phyloP scores from a whole-genome alignment of 2,797 vertebrate genomes.

The Pelochelys cantorii region DNA sequence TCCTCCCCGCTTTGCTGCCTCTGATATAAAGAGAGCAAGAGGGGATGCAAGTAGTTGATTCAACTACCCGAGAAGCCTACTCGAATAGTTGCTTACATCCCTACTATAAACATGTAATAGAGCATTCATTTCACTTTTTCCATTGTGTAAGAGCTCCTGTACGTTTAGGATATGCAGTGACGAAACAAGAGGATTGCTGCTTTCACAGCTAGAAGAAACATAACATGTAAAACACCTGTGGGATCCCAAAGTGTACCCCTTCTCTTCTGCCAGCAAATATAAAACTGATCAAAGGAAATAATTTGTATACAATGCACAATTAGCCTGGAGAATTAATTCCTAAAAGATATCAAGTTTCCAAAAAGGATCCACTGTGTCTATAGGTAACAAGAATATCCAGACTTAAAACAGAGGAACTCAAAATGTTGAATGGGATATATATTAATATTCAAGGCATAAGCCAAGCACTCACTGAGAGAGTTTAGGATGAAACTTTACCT shows the following conservation, averaged over 20 bases:
- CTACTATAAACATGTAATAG: not conserved
- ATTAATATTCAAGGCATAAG: not conserved
- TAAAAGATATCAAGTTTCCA: not conserved
- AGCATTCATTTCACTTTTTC: not conserved
- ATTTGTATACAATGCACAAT: not conserved
- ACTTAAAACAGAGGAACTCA: not conserved
- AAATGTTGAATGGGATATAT: not conserved
- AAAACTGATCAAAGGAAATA: not conserved
- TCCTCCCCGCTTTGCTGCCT: too few species aligned
- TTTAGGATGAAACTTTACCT: not conserved
- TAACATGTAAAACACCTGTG: fast-evolving
- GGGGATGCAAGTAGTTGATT: too few species aligned
- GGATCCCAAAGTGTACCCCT: not conserved
- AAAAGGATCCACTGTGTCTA: not conserved
- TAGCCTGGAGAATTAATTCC: not conserved
- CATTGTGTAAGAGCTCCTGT: not conserved
- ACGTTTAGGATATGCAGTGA: not conserved
- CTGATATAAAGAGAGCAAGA: too few species aligned
- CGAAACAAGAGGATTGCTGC: not conserved
- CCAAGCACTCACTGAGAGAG: not conserved
- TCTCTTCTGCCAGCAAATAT: not conserved
- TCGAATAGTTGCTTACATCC: not conserved
- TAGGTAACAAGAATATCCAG: not conserved
- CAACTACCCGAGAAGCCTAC: too few species aligned
- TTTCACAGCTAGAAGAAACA: not conserved